Evolutionary conservation across 2,888 invertebrate species (phyloP).

Genomic region (Oasisia sp.): DNA sequence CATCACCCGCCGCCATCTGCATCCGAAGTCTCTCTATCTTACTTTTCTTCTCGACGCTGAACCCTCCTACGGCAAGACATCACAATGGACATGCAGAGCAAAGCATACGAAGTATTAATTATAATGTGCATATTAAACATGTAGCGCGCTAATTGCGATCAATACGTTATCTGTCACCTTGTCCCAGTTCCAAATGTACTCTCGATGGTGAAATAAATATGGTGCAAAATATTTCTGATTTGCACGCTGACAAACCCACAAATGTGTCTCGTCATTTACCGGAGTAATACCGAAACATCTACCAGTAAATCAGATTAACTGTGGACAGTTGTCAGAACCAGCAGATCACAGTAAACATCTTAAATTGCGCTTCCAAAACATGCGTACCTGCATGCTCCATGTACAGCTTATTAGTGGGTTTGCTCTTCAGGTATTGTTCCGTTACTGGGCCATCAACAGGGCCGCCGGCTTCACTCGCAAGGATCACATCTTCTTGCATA

Average conservation of each 20-base stretch:
- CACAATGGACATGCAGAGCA: background rate
- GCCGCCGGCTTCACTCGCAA: background rate
- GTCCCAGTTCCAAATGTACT: no score
- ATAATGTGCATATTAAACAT: background rate
- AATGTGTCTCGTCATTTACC: background rate
- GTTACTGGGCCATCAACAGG: background rate
- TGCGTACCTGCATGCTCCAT: background rate
- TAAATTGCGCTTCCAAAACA: background rate
- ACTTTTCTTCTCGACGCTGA: background rate
- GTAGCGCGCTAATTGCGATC: no score
- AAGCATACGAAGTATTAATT: background rate
- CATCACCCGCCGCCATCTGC: background rate
- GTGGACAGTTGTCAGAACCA: no score
- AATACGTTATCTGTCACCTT: no score
- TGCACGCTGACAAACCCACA: no score
- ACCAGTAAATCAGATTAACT: background rate
- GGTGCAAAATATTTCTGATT: no score
- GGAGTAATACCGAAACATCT: background rate
- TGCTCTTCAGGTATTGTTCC: background rate
- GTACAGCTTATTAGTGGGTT: background rate
- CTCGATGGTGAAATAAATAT: no score
- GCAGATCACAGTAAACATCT: no score
- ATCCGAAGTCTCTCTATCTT: background rate
- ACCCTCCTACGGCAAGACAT: background rate
- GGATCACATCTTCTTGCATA: background rate